Evolutionary conservation across 2,888 invertebrate genomes (phyloP), one percentile per base, ranked within the genome.

Genomic region (Micoletzkya japonica): DNA sequence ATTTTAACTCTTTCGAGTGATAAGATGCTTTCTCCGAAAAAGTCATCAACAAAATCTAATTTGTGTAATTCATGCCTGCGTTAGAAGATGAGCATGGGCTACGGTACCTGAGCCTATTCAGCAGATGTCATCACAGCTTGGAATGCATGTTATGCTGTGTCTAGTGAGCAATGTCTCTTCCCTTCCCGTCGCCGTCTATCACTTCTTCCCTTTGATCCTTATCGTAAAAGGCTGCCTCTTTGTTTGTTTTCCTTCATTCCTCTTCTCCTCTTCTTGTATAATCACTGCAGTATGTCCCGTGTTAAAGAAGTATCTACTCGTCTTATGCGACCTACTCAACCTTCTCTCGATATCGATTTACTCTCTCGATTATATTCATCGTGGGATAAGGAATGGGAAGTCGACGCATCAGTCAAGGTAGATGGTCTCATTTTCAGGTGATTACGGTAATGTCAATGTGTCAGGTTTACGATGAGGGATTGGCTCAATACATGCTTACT

Each of bases 281-380:
- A 7, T 37, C 37, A 50, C 36, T 17, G 34, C 34, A 66, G 37
- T 24, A 78, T 79, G 79, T 71, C 73, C 32, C 77, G 78, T 37
- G 78, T 80, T 70, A 80, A 80, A 66, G 84, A 84, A 60, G 81
- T 84, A 17, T 84, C 84, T 49, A 85, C 81, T 7, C 77, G 84
- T 44, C 73, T 82, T 32, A 78, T 84, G 37, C 75, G 78, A 32
- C 84, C 84, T 57, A 81, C 82, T 0, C 72, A 78, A 32, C 76
- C 81, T 20, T 74, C 77, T 44, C 74, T 84, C 30, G 75, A 77
- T 37, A 71, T 80, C 14, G 76, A 75, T 50, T 73, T 77, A 36
- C 69, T 84, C 32, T 68, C 75, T 49, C 28, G 74, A 34, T 30
- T 72, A 36, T 71, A 72, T 2, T 36, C 58, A 34, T 56, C 79